These are phyloP conservation scores for Frieseomelitta varia DNA, from an alignment of 1,140 invertebrate genomes.

Conservation along the genomic window DNA sequence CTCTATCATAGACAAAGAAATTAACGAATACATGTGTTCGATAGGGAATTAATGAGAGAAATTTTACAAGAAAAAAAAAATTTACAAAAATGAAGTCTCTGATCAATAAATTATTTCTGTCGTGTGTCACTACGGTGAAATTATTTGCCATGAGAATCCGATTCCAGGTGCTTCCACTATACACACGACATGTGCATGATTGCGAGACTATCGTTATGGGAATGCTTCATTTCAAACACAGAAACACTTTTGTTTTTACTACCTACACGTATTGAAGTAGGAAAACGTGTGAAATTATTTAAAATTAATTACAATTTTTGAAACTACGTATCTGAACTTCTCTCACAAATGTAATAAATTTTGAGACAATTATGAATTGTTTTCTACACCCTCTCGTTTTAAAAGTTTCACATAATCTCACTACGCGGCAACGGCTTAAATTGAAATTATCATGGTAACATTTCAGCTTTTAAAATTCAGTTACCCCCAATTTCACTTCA, in stretches of 20 bases:
- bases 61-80: neutral
- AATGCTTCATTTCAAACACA: constrained; percentile 67
- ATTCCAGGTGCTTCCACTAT: constrained; percentile 74
- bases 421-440: neutral
- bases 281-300: neutral
- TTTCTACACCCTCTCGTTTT: neutral
- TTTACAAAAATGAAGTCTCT: neutral
- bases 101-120: neutral
- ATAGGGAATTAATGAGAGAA: neutral
- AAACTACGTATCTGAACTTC: neutral
- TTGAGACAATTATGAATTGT: neutral
- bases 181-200: constrained; percentile 75
- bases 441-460: neutral
- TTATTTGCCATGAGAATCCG: constrained; percentile 70
- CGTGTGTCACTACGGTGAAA: constrained; percentile 4
- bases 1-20: neutral
- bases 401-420: neutral
- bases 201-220: constrained; percentile 76
- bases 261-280: neutral
- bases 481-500: neutral
- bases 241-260: neutral
- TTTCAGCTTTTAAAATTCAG: neutral
- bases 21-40: neutral
- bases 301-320: neutral
- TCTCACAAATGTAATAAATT: neutral